A percentile compares a stretch with the other conserved stretches of the same genome.
Evolutionary conservation across 2,888 invertebrate species (phyloP).

Genomic region (Andricus quercusramuli): DNA sequence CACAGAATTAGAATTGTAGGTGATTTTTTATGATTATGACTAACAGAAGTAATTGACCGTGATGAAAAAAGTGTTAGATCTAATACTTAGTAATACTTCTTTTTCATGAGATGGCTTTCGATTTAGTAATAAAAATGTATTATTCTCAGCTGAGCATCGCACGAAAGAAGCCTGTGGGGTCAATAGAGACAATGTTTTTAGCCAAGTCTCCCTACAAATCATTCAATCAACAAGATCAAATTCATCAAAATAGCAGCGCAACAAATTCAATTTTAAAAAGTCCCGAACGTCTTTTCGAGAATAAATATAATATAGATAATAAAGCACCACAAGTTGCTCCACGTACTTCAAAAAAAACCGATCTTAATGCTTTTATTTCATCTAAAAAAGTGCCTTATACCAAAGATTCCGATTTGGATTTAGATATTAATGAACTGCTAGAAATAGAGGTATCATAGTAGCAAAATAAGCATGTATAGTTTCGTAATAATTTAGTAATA

Average conservation of each 20-base stretch:
- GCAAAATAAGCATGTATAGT: too few species aligned
- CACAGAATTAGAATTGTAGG: too few species aligned
- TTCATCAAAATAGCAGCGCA: conserved; percentile 48
- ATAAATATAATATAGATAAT: conserved; percentile 38
- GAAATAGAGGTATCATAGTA: conserved; percentile 58
- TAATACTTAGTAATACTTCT: too few species aligned
- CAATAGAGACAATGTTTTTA: conserved; percentile 73
- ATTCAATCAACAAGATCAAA: conserved; percentile 42
- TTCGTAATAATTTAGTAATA: not conserved
- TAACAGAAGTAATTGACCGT: too few species aligned
- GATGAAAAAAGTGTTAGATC: too few species aligned
- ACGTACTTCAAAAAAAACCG: conserved; percentile 56
- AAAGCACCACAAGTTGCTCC: conserved; percentile 65
- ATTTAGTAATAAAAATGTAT: conserved; percentile 32
- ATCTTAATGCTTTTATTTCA: not conserved
- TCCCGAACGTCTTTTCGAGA: conserved; percentile 45
- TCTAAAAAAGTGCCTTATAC: conserved; percentile 52
- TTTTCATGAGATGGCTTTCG: not conserved
- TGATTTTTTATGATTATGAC: too few species aligned
- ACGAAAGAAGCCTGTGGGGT: conserved; percentile 71
- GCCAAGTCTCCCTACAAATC: conserved; percentile 49
- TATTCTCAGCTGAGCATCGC: conserved; percentile 64
- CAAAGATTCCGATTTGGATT: conserved; percentile 68
- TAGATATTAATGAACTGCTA: conserved; percentile 71
- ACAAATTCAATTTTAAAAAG: conserved; percentile 52